Percentiles rank a stretch among this genome's conserved stretches.
Conservation (phyloP, 2,113 vertebrate genomes). For the Myotis lucifugus region DNA sequence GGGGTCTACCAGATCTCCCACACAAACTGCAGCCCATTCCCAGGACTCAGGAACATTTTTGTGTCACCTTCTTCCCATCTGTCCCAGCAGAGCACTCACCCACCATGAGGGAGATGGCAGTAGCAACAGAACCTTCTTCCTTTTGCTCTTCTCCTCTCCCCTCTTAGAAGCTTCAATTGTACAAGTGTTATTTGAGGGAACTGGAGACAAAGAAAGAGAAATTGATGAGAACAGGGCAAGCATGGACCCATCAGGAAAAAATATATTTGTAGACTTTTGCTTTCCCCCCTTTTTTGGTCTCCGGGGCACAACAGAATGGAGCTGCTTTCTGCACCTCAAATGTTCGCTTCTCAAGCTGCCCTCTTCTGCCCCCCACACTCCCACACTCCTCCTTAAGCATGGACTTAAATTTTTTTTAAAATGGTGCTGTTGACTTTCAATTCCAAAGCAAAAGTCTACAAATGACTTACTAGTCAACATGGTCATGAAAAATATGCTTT, state of each 20-base stretch:
- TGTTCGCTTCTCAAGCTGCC: too few relatives aligned
- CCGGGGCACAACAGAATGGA: too few relatives aligned
- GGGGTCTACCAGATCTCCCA: not conserved
- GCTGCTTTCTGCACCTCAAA: too few relatives aligned
- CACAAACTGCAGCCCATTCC: not conserved
- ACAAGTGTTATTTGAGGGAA: not conserved
- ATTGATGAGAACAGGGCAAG: not conserved
- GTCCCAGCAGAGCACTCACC: constrained; percentile 14
- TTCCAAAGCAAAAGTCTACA: not conserved
- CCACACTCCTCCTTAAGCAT: too few relatives aligned
- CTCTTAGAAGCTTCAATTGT: not conserved
- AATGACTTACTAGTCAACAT: not conserved
- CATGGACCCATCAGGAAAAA: not conserved
- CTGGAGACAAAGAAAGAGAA: not conserved
- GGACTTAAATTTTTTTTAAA: not conserved
- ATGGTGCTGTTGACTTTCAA: not conserved
- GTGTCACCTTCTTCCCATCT: constrained; percentile 53
- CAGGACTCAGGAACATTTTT: not conserved
- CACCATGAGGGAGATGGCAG: not conserved
- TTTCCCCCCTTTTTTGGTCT: too few relatives aligned
- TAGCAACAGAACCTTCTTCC: not conserved
- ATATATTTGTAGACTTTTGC: too few relatives aligned
- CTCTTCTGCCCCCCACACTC: too few relatives aligned
- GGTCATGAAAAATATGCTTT: not conserved
- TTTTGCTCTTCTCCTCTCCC: not conserved